Conservation (phyloP, 2,888 invertebrate genomes). For the Melanophora roralis region DNA sequence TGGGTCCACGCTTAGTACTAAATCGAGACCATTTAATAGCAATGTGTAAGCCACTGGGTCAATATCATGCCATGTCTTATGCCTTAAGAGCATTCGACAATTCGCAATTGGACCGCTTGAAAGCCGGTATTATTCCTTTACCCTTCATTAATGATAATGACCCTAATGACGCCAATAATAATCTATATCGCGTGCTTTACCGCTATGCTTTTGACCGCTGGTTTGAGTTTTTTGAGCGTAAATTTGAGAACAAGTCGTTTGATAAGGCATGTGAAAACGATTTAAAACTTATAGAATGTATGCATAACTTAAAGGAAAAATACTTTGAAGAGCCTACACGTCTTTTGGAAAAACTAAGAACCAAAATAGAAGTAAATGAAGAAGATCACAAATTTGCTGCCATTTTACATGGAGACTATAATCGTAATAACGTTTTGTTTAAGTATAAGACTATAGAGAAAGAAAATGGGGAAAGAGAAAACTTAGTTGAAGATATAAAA, state of each 20-base stretch:
- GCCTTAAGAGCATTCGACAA: slow-evolving; percentile 69
- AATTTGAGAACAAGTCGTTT: slow-evolving; percentile 52
- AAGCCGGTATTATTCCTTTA: slow-evolving; percentile 67
- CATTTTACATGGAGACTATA: slow-evolving; percentile 75
- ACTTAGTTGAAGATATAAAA: slow-evolving; percentile 67
- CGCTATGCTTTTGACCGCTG: slow-evolving; percentile 73
- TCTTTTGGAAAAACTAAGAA: slow-evolving; percentile 71
- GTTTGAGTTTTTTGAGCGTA: slow-evolving; percentile 71
- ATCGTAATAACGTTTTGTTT: slow-evolving; percentile 76
- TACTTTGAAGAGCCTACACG: slow-evolving; percentile 69
- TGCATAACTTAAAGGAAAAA: slow-evolving; percentile 67
- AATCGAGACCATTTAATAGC: slow-evolving; percentile 70
- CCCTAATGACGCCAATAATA: slow-evolving; percentile 59
- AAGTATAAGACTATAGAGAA: slow-evolving; percentile 65
- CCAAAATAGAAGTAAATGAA: slow-evolving; percentile 57
- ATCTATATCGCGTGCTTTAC: slow-evolving; percentile 70
- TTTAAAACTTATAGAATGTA: slow-evolving; percentile 62
- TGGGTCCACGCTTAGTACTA: slow-evolving; percentile 72
- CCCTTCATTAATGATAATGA: slow-evolving; percentile 67
- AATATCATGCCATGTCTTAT: slow-evolving; percentile 74
- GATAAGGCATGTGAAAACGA: slow-evolving; percentile 55
- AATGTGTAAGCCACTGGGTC: slow-evolving; percentile 70
- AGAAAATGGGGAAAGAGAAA: neutral
- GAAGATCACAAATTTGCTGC: slow-evolving; percentile 70
- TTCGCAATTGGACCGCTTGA: slow-evolving; percentile 66